Conservation (phyloP, 2,113 vertebrate genomes). For the Erinaceus europaeus region DNA sequence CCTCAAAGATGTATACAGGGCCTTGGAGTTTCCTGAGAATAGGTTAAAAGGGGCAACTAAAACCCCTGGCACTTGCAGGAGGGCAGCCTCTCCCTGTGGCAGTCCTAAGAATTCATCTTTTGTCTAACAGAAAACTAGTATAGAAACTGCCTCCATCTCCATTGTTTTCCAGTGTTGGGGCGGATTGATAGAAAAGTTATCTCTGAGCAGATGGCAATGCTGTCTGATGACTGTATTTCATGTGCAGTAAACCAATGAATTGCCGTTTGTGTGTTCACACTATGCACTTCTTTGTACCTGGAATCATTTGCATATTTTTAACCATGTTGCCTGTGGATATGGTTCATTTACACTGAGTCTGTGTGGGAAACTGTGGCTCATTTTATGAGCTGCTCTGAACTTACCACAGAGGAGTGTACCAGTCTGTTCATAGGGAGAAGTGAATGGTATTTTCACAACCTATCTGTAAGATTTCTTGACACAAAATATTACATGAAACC, state of each 20-base stretch:
- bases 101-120: background rate
- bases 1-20: background rate
- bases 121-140: background rate
- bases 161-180: background rate
- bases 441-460: background rate
- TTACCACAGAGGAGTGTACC: background rate
- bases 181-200: background rate
- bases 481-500: conserved; percentile 24
- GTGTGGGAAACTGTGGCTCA: background rate
- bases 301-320: background rate
- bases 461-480: background rate
- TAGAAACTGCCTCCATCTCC: background rate
- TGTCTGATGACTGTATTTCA: background rate
- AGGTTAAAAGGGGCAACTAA: background rate
- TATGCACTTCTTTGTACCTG: conserved; percentile 18
- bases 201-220: background rate
- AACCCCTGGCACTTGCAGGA: background rate
- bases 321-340: background rate
- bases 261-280: background rate
- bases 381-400: background rate
- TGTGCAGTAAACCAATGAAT: background rate
- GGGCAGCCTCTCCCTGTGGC: background rate
- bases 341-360: background rate
- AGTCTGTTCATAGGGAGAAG: background rate
- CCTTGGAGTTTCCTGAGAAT: background rate